phyloP scores from a whole-genome alignment of 2,113 vertebrate species.

The Chionodraco myersi region DNA sequence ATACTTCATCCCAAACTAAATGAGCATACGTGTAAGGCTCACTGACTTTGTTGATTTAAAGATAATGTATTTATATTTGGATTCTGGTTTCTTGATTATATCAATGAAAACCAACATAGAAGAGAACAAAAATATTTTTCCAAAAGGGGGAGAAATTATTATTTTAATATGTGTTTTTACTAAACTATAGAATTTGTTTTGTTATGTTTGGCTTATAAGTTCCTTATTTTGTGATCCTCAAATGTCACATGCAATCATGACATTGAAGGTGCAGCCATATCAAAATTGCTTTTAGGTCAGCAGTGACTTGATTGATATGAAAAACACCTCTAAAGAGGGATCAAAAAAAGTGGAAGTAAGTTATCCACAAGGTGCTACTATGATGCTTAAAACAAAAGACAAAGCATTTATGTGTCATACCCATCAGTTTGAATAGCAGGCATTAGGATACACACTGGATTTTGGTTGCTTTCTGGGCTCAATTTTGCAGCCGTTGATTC shows the following conservation, averaged over 20 bases:
- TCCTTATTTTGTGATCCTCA: neutral
- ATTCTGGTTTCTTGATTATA: neutral
- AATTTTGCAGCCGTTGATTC: slow-evolving; percentile 49
- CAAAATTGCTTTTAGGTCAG: neutral
- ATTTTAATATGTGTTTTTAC: neutral
- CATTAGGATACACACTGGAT: slow-evolving; percentile 34
- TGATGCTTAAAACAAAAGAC: neutral
- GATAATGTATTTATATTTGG: neutral
- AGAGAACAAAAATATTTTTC: no score
- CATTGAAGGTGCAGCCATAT: neutral
- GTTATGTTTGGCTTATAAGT: neutral
- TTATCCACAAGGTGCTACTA: neutral
- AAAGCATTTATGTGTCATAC: slow-evolving; percentile 6
- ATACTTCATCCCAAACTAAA: neutral
- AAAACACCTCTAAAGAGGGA: neutral
- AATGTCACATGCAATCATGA: neutral
- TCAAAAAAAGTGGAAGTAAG: neutral
- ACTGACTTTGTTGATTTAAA: neutral
- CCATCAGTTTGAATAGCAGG: slow-evolving; percentile 15
- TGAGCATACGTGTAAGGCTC: neutral
- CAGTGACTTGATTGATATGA: neutral
- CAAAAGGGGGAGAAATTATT: neutral
- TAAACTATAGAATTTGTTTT: neutral
- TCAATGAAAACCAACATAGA: neutral
- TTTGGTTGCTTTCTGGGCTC: slow-evolving; percentile 25